Evolutionary conservation across 1,140 invertebrate genomes (phyloP), one percentile per base, ranked within the genome.

Genomic region (Bombus haemorrhoidalis): DNA sequence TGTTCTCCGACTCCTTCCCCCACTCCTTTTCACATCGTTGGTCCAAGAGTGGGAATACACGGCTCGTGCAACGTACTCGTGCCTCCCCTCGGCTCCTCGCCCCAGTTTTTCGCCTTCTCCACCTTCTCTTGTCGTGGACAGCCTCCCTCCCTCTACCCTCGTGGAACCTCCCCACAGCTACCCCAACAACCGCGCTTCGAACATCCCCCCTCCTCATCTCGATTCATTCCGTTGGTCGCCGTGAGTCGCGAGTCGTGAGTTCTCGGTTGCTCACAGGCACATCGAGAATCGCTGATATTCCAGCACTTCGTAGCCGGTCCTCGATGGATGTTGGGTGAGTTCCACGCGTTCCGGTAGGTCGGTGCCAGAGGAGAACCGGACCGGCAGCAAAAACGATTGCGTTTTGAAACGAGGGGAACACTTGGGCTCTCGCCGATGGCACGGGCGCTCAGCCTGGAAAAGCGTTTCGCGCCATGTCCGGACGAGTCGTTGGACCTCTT

Each of bases 321-420:
- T 81, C 86, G 87, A 89, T 84, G 87, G 77, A 78, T 71, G 68
- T 78, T 76, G 80, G 73, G 81, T 78, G 73, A 87, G 83, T 39
- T 82, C 89, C 86, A 87, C 76, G 88, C 86, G 89, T 90, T 90
- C 89, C 88, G 89, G 89, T 90, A 90, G 89, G 82, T 88, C 87
- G 89, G 87, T 89, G 85, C 87, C 85, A 83, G 75, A 83, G 64
- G 68, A 89, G 85, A 87, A 87, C 85, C 89, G 89, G 91, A 88
- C 83, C 72, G 72, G 74, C 87, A 75, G 69, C 80, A 90, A 89
- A 91, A 91, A 91, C 87, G 69, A 87, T 85, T 83, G 77, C 77
- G 88, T 89, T 89, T 90, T 85, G 89, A 66, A 81, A 89, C 37
- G 74, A 73, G 71, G 71, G 69, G 74, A 88, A 80, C 59, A 62